Evolutionary conservation across 1,140 invertebrate genomes (phyloP).

Genomic region (Listronotus bonariensis): DNA sequence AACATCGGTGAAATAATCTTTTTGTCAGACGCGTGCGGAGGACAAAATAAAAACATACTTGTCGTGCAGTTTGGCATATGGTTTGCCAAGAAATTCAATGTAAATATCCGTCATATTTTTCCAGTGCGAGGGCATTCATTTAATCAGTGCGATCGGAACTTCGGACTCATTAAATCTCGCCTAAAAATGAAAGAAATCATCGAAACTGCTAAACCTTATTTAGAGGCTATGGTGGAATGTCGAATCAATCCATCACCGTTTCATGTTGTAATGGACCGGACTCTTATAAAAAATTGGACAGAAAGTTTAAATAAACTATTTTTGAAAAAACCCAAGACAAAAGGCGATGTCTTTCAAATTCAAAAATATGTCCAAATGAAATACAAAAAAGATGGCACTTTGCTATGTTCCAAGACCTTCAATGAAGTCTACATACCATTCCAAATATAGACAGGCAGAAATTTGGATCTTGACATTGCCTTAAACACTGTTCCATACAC

Average conservation of each 20-base stretch:
- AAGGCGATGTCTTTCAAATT: neutral
- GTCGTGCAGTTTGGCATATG: too few relatives aligned
- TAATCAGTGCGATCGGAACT: neutral
- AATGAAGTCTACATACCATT: too few relatives aligned
- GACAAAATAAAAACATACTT: too few relatives aligned
- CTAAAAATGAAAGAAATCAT: neutral
- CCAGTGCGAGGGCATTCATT: neutral
- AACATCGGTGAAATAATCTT: too few relatives aligned
- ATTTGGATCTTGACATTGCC: too few relatives aligned
- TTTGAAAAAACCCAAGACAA: neutral
- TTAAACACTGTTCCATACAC: too few relatives aligned
- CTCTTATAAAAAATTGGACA: neutral
- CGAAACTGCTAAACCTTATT: neutral
- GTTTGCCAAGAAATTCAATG: too few relatives aligned
- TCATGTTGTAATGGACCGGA: neutral
- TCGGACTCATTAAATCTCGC: neutral
- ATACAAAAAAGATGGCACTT: neutral
- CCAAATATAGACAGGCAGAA: too few relatives aligned
- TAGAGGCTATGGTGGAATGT: neutral
- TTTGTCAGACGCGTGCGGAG: too few relatives aligned
- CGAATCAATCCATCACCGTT: neutral
- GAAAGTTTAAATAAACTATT: neutral
- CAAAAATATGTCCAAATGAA: neutral
- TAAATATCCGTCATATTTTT: neutral
- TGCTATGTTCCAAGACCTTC: too few relatives aligned